Evolutionary conservation across 2,113 vertebrate genomes (phyloP).

Genomic region (Sarotherodon lohbergeri): DNA sequence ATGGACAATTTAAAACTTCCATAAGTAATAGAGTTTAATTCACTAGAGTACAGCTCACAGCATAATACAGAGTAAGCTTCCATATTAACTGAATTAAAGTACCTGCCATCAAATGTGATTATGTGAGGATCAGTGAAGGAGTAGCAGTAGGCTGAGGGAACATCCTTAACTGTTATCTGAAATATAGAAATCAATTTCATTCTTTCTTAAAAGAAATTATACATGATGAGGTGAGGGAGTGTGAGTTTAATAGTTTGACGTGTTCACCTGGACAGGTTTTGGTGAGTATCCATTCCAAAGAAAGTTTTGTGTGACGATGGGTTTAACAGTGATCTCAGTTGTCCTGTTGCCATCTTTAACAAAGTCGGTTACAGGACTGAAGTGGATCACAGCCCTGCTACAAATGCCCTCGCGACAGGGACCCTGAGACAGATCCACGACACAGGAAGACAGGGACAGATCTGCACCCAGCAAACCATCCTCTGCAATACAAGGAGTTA

Average conservation of each 20-base stretch:
- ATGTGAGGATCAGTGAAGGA: conserved; percentile 89
- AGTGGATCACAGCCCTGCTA: conserved; percentile 69
- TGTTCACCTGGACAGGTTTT: conserved; percentile 74
- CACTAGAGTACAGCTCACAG: neutral
- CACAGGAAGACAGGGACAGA: conserved; percentile 83
- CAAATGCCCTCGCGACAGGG: conserved; percentile 74
- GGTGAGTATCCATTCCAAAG: conserved; percentile 84
- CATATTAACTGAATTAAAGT: conserved; percentile 27
- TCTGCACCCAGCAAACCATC: conserved; percentile 66
- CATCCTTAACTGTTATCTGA: conserved; percentile 81
- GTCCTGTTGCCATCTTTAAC: conserved; percentile 76
- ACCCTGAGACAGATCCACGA: conserved; percentile 69
- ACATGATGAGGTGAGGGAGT: rapidly evolving
- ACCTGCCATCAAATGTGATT: conserved; percentile 93
- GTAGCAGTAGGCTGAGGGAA: conserved; percentile 83
- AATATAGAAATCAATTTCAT: neutral
- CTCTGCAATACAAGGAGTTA: conserved; percentile 14
- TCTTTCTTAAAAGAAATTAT: rapidly evolving
- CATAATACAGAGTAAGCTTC: neutral
- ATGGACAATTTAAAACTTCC: neutral
- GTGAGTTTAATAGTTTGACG: neutral
- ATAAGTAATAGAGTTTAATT: neutral
- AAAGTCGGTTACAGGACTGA: conserved; percentile 79
- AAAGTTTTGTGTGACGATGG: conserved; percentile 74
- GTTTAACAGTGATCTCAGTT: conserved; percentile 69